Evolutionary conservation across 2,113 vertebrate genomes (phyloP), one percentile per base, ranked within the genome.

Genomic region (Bubo bubo): DNA sequence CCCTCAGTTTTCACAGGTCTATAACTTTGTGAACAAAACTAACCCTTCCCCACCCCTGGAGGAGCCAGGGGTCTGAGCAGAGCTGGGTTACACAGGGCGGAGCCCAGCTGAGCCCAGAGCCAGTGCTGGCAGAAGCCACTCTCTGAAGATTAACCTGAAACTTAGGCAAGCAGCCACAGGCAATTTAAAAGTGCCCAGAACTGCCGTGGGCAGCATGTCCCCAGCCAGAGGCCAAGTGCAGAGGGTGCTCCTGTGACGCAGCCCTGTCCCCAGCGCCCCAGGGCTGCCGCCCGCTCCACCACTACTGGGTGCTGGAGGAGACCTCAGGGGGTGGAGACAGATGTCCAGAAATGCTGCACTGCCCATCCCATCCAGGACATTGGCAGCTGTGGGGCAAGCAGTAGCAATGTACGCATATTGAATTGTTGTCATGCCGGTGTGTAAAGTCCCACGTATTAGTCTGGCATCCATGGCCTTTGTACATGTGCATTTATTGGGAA

Each of bases 181-280:
- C 19, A 6, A 18, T 18, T 43, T 37, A 26, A 11, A 59, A 41
- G 27, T 6, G 10, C 9, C 56, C 39, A 12, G 52, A 75, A 7
- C 8, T 45, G 12, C 27, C 1, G 1, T 19, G 17, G 7, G 8
- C 9, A 4, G 8, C 0, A 0, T 35, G 45, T 37, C 8, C 23
- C 20, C n/a, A 39, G 26, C 4, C 45, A 60, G 34, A 22, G 17
- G 26, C 59, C 17, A 76, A 19, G 14, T 0, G 2, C 21, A 23
- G 26, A 14, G 5, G 28, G 11, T 35, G 32, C 14, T 35, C 15
- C 47, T 41, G 19, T 34, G 47, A 13, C 4, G 3, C 10, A 9
- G 8, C 26, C 5, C 1, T 24, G 37, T 49, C 16, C 14, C 21
- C n/a, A 59, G 6, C 5, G 63, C 35, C 7, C 4, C 6, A 3